Conservation (phyloP, 1,140 invertebrate genomes). For the Eciton burchellii region DNA sequence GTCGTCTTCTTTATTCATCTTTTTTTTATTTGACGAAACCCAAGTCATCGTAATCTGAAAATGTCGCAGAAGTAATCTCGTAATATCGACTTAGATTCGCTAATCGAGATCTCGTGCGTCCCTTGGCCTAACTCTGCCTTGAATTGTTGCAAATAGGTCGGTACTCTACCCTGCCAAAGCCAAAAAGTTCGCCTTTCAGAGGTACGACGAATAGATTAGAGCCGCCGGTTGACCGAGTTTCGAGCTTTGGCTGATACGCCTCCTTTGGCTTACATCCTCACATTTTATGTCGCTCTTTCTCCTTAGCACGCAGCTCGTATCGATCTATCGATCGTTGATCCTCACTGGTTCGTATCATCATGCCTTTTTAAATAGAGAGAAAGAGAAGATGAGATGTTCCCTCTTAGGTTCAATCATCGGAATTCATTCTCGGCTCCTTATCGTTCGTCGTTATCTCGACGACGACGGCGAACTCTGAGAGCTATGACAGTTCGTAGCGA, state of each 20-base stretch:
- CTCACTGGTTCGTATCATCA: not conserved
- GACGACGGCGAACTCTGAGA: slow-evolving; percentile 69
- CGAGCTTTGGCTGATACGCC: slow-evolving; percentile 73
- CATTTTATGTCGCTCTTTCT: slow-evolving; percentile 34
- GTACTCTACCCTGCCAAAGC: slow-evolving; percentile 81
- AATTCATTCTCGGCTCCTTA: slow-evolving; percentile 29
- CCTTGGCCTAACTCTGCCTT: slow-evolving; percentile 75
- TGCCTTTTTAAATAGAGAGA: slow-evolving; percentile 23
- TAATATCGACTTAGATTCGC: slow-evolving; percentile 38
- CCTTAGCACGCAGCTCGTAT: slow-evolving; percentile 30
- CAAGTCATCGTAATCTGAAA: slow-evolving; percentile 9
- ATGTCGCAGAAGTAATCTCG: slow-evolving; percentile 57
- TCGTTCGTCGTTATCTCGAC: slow-evolving; percentile 63
- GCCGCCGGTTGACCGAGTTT: slow-evolving; percentile 69
- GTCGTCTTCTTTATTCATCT: slow-evolving; percentile 9
- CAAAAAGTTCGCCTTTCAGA: slow-evolving; percentile 82
- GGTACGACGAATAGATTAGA: slow-evolving; percentile 77
- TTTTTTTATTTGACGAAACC: slow-evolving; percentile 9
- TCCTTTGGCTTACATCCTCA: slow-evolving; percentile 68
- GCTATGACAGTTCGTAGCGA: slow-evolving; percentile 59
- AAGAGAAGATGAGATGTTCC: not conserved
- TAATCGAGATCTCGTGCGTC: slow-evolving; percentile 57
- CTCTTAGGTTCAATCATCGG: slow-evolving; percentile 1
- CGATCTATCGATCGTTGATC: slow-evolving; percentile 40
- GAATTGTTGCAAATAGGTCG: slow-evolving; percentile 83